Percentiles rank a stretch among this genome's conserved stretches.
Conservation (phyloP, 2,888 invertebrate genomes). For the Cryptocheilus praepositus region DNA sequence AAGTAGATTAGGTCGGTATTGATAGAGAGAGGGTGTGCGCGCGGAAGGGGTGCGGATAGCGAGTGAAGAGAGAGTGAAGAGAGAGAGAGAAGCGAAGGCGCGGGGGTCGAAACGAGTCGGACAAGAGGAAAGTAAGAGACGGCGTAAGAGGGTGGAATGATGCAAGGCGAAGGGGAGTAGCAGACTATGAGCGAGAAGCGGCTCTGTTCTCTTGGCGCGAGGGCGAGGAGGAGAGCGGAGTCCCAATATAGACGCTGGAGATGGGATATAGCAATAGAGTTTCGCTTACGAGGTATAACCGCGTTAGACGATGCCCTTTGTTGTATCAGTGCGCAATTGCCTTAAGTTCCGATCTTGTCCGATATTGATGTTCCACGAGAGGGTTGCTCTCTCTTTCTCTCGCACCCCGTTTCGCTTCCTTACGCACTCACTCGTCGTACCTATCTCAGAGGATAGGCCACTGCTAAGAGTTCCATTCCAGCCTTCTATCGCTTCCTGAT, state of each 20-base stretch:
- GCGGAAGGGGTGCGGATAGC: slow-evolving; percentile 37
- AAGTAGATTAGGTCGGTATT: slow-evolving; percentile 69
- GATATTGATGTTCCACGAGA: slow-evolving; percentile 58
- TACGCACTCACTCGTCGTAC: too few species aligned
- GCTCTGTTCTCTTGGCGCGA: slow-evolving; percentile 46
- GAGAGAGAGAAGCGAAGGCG: slow-evolving; percentile 7
- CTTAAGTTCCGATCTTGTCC: slow-evolving; percentile 65
- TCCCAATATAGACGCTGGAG: slow-evolving; percentile 57
- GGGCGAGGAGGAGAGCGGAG: slow-evolving; percentile 33
- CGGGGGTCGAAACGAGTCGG: slow-evolving; percentile 2
- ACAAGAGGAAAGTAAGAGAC: slow-evolving; percentile 4
- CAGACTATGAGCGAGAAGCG: slow-evolving; percentile 31
- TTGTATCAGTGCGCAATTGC: slow-evolving; percentile 68
- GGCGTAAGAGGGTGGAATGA: slow-evolving; percentile 22
- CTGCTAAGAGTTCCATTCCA: slow-evolving; percentile 46
- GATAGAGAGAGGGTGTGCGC: slow-evolving; percentile 61
- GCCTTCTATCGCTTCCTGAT: slow-evolving; percentile 34
- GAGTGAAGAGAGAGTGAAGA: slow-evolving; percentile 9
- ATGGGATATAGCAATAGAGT: slow-evolving; percentile 66
- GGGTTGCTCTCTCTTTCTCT: slow-evolving; percentile 11
- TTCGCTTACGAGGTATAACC: slow-evolving; percentile 66
- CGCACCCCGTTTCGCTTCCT: slow-evolving; percentile 20
- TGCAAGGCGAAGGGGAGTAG: slow-evolving; percentile 40
- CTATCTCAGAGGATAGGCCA: slow-evolving; percentile 28
- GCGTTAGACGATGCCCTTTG: slow-evolving; percentile 68